Percentiles rank a stretch among this genome's conserved stretches.
Evolutionary conservation across 2,888 invertebrate genomes (phyloP).

Genomic region (Prosopocoilus inquinatus): DNA sequence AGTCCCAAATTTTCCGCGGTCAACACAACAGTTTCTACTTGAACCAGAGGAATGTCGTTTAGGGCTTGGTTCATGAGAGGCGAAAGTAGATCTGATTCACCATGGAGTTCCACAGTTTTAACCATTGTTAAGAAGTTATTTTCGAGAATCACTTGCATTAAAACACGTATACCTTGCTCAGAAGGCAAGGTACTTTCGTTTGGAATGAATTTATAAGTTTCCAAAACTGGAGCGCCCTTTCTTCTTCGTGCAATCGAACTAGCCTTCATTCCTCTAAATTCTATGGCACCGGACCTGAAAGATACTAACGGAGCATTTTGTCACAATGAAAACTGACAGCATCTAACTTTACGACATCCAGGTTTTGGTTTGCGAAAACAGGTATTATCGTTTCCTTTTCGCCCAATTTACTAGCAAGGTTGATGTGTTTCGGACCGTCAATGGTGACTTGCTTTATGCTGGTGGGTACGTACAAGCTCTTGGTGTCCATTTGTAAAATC

Average conservation of each 20-base stretch:
- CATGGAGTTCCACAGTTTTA: slow-evolving; percentile 53
- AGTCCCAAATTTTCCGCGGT: slow-evolving; percentile 61
- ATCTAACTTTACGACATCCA: slow-evolving; percentile 18
- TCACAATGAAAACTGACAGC: background rate
- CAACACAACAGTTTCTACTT: too few relatives aligned
- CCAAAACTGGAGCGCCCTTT: slow-evolving; percentile 71
- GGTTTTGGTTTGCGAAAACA: slow-evolving; percentile 50
- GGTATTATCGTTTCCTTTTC: slow-evolving; percentile 34
- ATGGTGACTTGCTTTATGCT: slow-evolving; percentile 24
- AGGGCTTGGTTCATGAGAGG: slow-evolving; percentile 59
- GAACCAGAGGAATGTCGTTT: slow-evolving; percentile 66
- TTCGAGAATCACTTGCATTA: slow-evolving; percentile 72
- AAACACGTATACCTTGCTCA: slow-evolving; percentile 54
- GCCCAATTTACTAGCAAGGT: slow-evolving; percentile 27
- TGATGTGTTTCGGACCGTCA: slow-evolving; percentile 22
- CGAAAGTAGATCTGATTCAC: slow-evolving; percentile 39
- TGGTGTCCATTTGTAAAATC: slow-evolving; percentile 65
- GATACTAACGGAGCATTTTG: background rate
- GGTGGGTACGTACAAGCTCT: slow-evolving; percentile 70
- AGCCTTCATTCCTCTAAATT: slow-evolving; percentile 73
- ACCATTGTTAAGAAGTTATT: slow-evolving; percentile 65
- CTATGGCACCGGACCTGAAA: slow-evolving; percentile 69
- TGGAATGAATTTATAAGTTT: slow-evolving; percentile 72
- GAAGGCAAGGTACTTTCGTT: slow-evolving; percentile 46
- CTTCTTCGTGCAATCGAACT: slow-evolving; percentile 69